Conservation (phyloP, 1,140 invertebrate genomes). For the Ruditapes philippinarum region DNA sequence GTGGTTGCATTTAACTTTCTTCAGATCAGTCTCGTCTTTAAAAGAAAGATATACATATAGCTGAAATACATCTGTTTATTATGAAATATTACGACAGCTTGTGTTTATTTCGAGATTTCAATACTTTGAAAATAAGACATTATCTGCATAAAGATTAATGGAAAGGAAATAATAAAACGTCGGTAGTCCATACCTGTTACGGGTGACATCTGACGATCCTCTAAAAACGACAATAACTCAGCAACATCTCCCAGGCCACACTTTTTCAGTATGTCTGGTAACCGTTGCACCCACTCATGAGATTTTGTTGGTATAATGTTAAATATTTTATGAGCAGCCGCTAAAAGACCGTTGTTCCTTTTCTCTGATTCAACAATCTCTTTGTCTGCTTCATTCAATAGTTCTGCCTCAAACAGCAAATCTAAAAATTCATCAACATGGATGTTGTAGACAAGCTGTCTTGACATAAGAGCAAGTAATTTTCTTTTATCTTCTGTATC, state of each 20-base stretch:
- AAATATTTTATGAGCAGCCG: neutral
- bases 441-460: neutral
- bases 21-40: neutral
- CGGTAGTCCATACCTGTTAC: neutral
- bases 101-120: too few relatives aligned
- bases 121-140: too few relatives aligned
- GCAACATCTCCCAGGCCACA: neutral
- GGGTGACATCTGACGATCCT: neutral
- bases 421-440: slow-evolving; percentile 4
- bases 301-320: neutral
- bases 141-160: too few relatives aligned
- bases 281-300: neutral
- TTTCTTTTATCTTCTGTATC: neutral
- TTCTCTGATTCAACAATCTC: neutral
- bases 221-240: neutral
- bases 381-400: neutral
- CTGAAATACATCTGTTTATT: too few relatives aligned
- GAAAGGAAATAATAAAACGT: too few relatives aligned
- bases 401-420: neutral
- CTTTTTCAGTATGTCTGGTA: neutral
- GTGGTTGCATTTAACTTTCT: neutral
- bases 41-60: too few relatives aligned
- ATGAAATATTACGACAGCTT: too few relatives aligned
- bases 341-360: neutral
- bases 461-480: neutral